Conservation (phyloP, 2,888 invertebrate genomes). For the Pantelozetes paolii region DNA sequence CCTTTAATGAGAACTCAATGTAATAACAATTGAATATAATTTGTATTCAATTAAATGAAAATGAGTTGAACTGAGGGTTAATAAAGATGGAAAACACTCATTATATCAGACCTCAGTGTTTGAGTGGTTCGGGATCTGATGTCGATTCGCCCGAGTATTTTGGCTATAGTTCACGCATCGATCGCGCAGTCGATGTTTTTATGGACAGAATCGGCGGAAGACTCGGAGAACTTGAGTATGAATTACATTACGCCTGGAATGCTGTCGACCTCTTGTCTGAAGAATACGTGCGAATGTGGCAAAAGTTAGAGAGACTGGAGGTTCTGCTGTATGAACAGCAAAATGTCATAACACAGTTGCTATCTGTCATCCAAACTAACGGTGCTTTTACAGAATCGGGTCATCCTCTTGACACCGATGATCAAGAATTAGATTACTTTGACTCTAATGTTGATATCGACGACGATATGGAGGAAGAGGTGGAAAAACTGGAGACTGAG, state of each 20-base stretch:
- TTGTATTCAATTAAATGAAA: slow-evolving; percentile 1
- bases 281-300: slow-evolving; percentile 92
- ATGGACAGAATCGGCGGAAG: slow-evolving; percentile 84
- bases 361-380: slow-evolving; percentile 52
- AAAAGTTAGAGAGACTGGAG: slow-evolving; percentile 79
- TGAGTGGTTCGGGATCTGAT: background rate
- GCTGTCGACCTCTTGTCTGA: slow-evolving; percentile 82
- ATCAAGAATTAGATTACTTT: slow-evolving; percentile 7
- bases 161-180: slow-evolving; percentile 19
- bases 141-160: slow-evolving; percentile 20
- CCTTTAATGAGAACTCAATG: background rate
- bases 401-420: background rate
- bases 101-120: background rate
- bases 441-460: slow-evolving; percentile 10
- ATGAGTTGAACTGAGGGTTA: background rate
- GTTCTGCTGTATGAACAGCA: slow-evolving; percentile 80
- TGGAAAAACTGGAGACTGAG: background rate
- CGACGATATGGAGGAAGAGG: background rate
- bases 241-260: slow-evolving; percentile 86
- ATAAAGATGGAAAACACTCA: slow-evolving; percentile 15
- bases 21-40: background rate
- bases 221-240: slow-evolving; percentile 79
- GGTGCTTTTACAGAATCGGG: background rate
- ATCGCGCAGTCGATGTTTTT: slow-evolving; percentile 65
- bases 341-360: slow-evolving; percentile 78